Conservation (phyloP, 1,140 invertebrate genomes). For the Pseudomyrmex pallidus region DNA sequence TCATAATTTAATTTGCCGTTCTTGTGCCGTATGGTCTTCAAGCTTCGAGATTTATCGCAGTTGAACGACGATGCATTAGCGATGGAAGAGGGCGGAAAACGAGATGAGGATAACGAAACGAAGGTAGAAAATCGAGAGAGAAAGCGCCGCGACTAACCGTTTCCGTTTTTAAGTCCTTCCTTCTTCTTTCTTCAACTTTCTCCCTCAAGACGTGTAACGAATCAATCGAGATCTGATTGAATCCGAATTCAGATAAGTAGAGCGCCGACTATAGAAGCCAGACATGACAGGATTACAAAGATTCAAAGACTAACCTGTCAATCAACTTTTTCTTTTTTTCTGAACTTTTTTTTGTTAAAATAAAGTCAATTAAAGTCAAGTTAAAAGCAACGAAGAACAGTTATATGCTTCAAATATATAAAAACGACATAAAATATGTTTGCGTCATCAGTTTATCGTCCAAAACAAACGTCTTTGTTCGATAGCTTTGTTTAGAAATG, state of each 20-base stretch:
- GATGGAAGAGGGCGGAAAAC: conserved; percentile 74
- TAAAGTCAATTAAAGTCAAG: not conserved
- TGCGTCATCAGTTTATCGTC: not conserved
- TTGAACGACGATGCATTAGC: conserved; percentile 79
- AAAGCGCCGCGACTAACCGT: conserved; percentile 35
- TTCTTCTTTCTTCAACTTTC: conserved; percentile 41
- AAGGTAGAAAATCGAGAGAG: conserved; percentile 69
- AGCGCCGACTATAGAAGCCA: conserved; percentile 22
- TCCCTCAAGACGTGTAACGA: conserved; percentile 77
- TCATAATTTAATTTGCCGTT: conserved; percentile 75
- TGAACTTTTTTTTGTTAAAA: not conserved
- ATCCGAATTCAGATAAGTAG: conserved; percentile 49
- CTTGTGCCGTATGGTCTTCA: conserved; percentile 64
- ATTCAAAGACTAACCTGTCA: conserved; percentile 19
- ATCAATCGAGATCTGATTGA: conserved; percentile 77
- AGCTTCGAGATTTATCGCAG: conserved; percentile 75
- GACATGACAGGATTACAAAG: conserved; percentile 17
- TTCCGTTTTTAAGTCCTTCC: conserved; percentile 53
- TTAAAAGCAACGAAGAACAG: not conserved
- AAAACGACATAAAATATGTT: not conserved
- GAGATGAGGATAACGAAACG: conserved; percentile 77
- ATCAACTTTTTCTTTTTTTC: not conserved
- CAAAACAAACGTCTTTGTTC: not conserved
- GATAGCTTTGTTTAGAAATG: not conserved
- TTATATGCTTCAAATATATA: not conserved